Percentiles rank a stretch among this genome's conserved stretches.
Conservation (phyloP, 2,888 invertebrate genomes). For the Pristionchus maxplancki region DNA sequence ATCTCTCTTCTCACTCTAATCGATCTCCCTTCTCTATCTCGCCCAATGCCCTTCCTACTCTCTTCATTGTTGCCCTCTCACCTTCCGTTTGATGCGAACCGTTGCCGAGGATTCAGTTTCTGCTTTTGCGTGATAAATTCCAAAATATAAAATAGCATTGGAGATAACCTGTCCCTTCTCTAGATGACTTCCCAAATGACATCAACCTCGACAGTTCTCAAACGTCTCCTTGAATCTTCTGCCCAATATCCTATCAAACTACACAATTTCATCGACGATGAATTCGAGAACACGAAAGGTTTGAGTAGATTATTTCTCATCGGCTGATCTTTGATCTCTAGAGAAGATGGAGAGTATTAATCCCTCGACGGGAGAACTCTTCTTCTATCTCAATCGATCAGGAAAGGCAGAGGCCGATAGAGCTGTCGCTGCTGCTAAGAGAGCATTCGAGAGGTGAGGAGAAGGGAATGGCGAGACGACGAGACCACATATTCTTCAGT, state of each 20-base stretch:
- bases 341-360: slow-evolving; percentile 78
- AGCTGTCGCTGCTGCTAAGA: slow-evolving; percentile 79
- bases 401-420: slow-evolving; percentile 76
- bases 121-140: too few relatives aligned
- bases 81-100: neutral
- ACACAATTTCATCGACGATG: slow-evolving; percentile 50
- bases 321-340: slow-evolving; percentile 12
- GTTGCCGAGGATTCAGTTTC: too few relatives aligned
- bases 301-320: too few relatives aligned
- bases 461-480: neutral
- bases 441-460: slow-evolving; percentile 79
- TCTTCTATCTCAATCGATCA: slow-evolving; percentile 78
- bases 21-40: slow-evolving; percentile 43
- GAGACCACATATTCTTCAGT: slow-evolving; percentile 76
- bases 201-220: slow-evolving; percentile 33
- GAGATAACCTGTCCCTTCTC: neutral
- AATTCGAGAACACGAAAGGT: slow-evolving; percentile 45
- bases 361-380: slow-evolving; percentile 79
- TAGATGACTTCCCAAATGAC: neutral
- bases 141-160: too few relatives aligned
- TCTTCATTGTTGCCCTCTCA: neutral
- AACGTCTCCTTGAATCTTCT: slow-evolving; percentile 17
- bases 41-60: neutral
- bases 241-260: slow-evolving; percentile 46
- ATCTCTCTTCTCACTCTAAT: slow-evolving; percentile 6